Evolutionary conservation across 2,113 vertebrate species (phyloP), one percentile per base, ranked within the genome.

Genomic region (Cariama cristata): DNA sequence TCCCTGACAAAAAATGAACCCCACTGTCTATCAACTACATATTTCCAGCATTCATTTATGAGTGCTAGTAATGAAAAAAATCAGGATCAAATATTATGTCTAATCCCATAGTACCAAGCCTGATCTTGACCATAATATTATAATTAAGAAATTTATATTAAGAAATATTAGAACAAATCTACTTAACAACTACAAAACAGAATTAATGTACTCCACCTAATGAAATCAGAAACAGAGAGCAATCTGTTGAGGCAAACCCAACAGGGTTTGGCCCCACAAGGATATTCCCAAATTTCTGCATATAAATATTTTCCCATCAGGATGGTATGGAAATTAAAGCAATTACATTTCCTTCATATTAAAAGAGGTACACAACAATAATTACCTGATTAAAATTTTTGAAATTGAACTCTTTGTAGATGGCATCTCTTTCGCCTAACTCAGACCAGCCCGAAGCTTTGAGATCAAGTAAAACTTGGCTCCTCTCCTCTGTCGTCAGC

Each of bases 401-500:
- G 97, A 99, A 99, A 97, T 98, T 98, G 88, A 99, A 99, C 88
- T 99, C 99, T 95, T 99, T 99, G 97, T 99, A 99, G 93, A 99
- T 98, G 92, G 99, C 99, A 79, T 99, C 99, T 56, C 99, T 98
- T 62, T 98, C 98, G 7, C 98, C 98, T 86, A 99, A 95, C 85
- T 99, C 98, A 60, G 98, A 96, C 99, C 99, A 99, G 52, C 99
- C 99, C 5, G 99, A 97, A 60, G 98, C 97, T 96, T 98, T 99
- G 84, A 99, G 98, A 84, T 99, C 99, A 59, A 96, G 98, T 45
- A 99, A 85, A 66, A 98, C 91, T 94, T 99, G 98, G 32, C 95
- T 99, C 83, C 99, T 99, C 97, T 99, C 99, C 47, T 99, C 98
- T n/a, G 99, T 53, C 0, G 98, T 97, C 95, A 99, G 95, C 98